Evolutionary conservation across 2,888 invertebrate genomes (phyloP), one percentile per base, ranked within the genome.

Genomic region (Diarsia rubi): DNA sequence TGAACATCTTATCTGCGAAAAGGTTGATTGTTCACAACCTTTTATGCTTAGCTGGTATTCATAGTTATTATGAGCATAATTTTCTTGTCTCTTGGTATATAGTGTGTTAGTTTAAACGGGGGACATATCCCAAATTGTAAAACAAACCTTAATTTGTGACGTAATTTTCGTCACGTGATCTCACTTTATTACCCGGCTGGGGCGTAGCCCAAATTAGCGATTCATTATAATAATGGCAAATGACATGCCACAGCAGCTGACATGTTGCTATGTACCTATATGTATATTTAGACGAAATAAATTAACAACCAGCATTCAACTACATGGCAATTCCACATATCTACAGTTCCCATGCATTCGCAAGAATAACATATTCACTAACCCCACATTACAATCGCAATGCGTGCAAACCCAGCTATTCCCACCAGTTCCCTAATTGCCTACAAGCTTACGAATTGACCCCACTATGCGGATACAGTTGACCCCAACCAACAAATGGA

Each of bases 371-470:
- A 62, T 78, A 81, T 81, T 63, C 73, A 66, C 65, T 31, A 57
- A 44, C 54, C 44, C 37, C 78, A 67, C 77, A 68, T 77, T 77
- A 77, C 77, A 81, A 81, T 73, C 37, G 49, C 59, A 75, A 52
- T 60, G 60, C 78, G 54, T 69, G 68, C 70, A 81, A 31, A 37
- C 47, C 62, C 19, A 16, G 8, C 21, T 19, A 69, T 83, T 82
- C 83, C 83, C 83, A 82, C 45, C 47, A 45, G 57, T 63, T 49
- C 66, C 79, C 81, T 86, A 86, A 86, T 86, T 86, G 82, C 86
- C 44, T 73, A 86, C 87, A 83, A 82, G 78, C 63, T 77, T 80
- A 83, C 82, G 81, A 49, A 64, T 71, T 85, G 87, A 86, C 86
- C 86, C 49, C 47, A 57, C 70, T 75, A 81, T 76, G 81, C 84